Evolutionary conservation across 2,888 invertebrate genomes (phyloP).

Genomic region (Lasioglossum figueresi): DNA sequence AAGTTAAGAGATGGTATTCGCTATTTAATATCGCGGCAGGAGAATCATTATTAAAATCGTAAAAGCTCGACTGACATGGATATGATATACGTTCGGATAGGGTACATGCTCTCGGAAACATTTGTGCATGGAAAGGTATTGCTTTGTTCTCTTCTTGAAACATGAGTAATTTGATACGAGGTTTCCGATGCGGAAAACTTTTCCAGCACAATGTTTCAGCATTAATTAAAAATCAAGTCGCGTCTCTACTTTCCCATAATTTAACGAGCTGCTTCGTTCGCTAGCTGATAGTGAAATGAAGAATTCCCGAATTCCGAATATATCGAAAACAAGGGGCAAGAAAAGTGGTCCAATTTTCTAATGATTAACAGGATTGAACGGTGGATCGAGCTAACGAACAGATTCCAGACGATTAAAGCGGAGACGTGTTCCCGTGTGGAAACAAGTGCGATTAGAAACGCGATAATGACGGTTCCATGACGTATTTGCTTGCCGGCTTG

Average conservation of each 20-base stretch:
- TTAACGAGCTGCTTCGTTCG: neutral
- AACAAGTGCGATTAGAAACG: slow-evolving; percentile 45
- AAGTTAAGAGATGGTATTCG: slow-evolving; percentile 41
- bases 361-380: neutral
- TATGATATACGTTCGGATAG: neutral
- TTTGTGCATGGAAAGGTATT: slow-evolving; percentile 20
- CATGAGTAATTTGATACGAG: slow-evolving; percentile 25
- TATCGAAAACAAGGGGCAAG: neutral
- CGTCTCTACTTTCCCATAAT: neutral
- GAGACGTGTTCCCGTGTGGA: slow-evolving; percentile 11
- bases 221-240: slow-evolving; percentile 31
- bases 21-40: slow-evolving; percentile 44
- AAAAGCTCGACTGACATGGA: slow-evolving; percentile 18
- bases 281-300: neutral
- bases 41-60: slow-evolving; percentile 52
- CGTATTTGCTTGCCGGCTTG: slow-evolving; percentile 35
- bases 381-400: neutral
- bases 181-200: slow-evolving; percentile 4
- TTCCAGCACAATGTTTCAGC: neutral
- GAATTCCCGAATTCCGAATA: neutral
- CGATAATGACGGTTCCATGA: slow-evolving; percentile 39
- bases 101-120: neutral
- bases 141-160: slow-evolving; percentile 28
- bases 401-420: slow-evolving; percentile 25
- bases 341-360: neutral